Evolutionary conservation across 2,888 invertebrate species (phyloP).

Genomic region (Dascillus cervinus): DNA sequence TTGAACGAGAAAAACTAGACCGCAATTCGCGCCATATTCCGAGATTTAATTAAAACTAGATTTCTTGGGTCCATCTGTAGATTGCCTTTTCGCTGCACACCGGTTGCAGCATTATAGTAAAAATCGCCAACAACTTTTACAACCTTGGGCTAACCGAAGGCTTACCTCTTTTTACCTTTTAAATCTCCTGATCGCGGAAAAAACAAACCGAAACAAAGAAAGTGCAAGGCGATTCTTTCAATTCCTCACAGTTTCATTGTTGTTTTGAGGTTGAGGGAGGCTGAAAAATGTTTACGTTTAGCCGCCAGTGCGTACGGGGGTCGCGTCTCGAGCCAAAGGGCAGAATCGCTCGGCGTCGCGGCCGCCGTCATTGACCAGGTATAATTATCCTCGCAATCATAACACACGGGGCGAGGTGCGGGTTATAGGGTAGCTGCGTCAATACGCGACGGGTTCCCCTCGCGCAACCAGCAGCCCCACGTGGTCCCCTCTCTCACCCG

Average conservation of each 20-base stretch:
- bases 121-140: too few species aligned
- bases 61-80: too few species aligned
- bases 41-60: too few species aligned
- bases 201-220: too few species aligned
- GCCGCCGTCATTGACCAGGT: conserved; percentile 30
- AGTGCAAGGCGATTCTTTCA: too few species aligned
- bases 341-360: conserved; percentile 21
- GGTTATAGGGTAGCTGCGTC: conserved; percentile 25
- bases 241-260: too few species aligned
- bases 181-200: too few species aligned
- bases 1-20: conserved; percentile 5
- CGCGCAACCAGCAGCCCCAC: conserved; percentile 31
- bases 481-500: conserved; percentile 29
- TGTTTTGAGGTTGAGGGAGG: conserved; percentile 2
- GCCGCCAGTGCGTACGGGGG: conserved; percentile 11
- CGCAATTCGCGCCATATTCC: conserved; percentile 2
- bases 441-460: conserved; percentile 26
- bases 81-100: too few species aligned
- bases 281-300: conserved; percentile 1
- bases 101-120: too few species aligned
- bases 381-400: conserved; percentile 29
- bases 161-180: too few species aligned
- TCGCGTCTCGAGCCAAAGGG: conserved; percentile 22
- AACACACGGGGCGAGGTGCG: conserved; percentile 23
- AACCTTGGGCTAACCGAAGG: too few species aligned